Evolutionary conservation across 2,888 invertebrate genomes (phyloP).

Genomic region (Melangyna quadrimaculata): DNA sequence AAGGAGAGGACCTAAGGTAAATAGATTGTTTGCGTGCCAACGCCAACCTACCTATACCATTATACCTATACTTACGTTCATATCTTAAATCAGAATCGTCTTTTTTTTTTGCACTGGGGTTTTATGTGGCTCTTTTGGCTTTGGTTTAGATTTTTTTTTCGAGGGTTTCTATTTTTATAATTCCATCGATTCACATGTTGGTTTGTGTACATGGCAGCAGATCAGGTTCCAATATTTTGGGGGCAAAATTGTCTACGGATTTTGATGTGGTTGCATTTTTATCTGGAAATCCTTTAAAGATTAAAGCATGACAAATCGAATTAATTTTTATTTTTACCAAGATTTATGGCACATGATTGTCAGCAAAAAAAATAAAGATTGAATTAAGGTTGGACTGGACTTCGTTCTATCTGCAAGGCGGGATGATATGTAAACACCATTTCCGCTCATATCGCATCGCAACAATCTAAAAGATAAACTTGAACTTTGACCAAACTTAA

Average conservation of each 20-base stretch:
- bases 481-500: too few species aligned
- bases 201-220: background rate
- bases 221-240: constrained; percentile 37
- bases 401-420: background rate
- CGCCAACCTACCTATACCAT: too few species aligned
- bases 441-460: too few species aligned
- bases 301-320: constrained; percentile 65
- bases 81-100: constrained; percentile 18
- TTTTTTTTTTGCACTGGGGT: constrained; percentile 27
- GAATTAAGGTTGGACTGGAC: background rate
- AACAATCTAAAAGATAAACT: too few species aligned
- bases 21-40: constrained; percentile 13
- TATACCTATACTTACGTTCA: too few species aligned
- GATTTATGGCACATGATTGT: constrained; percentile 41
- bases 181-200: constrained; percentile 42
- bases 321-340: constrained; percentile 21
- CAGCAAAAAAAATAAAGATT: background rate
- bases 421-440: constrained; percentile 41
- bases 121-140: constrained; percentile 1
- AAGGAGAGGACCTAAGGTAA: background rate
- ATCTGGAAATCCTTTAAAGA: constrained; percentile 42
- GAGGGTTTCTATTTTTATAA: constrained; percentile 6
- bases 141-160: constrained; percentile 23
- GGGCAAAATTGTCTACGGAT: constrained; percentile 38
- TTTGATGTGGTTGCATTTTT: constrained; percentile 11